Conservation (phyloP, 2,113 vertebrate genomes). For the Baryphthengus martii region DNA sequence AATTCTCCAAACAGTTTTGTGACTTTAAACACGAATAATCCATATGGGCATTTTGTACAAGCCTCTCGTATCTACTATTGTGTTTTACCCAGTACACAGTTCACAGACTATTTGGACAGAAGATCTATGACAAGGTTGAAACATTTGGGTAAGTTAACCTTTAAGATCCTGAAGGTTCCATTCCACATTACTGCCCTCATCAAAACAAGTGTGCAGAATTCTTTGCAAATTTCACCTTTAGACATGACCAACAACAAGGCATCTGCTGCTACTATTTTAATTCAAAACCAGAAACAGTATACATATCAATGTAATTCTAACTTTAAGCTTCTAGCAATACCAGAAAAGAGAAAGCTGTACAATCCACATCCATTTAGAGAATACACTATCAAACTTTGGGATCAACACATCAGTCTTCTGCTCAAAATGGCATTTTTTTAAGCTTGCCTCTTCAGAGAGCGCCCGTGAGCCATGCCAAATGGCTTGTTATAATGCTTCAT, state of each 20-base stretch:
- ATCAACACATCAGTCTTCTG: not conserved
- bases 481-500: not conserved
- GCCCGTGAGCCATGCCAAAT: not conserved
- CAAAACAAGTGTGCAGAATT: not conserved
- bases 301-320: not conserved
- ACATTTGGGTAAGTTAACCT: not conserved
- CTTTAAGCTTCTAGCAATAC: not conserved
- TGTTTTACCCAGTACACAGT: not conserved
- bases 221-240: not conserved
- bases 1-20: not conserved
- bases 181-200: not conserved
- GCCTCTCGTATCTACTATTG: not conserved
- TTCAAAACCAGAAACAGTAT: not conserved
- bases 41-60: not conserved
- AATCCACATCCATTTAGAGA: not conserved
- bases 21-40: not conserved
- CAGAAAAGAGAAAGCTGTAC: not conserved
- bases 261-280: not conserved
- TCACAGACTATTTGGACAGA: not conserved
- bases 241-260: not conserved
- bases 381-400: not conserved
- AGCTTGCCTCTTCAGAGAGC: not conserved
- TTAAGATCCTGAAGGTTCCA: not conserved
- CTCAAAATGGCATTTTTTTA: not conserved
- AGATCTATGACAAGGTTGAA: not conserved